A percentile compares a stretch with the other conserved stretches of the same genome.
Conservation (phyloP, 2,797 vertebrate species). For the Helostoma temminkii region DNA sequence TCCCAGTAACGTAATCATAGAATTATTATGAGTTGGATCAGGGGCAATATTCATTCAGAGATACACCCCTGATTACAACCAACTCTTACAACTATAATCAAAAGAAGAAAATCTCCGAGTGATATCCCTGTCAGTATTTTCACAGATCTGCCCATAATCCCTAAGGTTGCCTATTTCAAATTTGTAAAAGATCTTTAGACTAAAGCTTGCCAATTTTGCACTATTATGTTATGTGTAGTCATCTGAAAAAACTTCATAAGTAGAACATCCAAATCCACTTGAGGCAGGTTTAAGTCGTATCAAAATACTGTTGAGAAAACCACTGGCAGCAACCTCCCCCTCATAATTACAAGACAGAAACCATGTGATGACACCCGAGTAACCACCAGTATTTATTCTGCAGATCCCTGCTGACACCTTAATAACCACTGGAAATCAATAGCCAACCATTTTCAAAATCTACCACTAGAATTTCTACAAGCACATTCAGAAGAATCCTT, state of each 20-base stretch:
- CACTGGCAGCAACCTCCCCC: not conserved
- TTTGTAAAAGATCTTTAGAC: not conserved
- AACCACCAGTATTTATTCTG: not conserved
- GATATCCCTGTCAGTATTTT: slow-evolving; percentile 1
- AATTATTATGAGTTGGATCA: slow-evolving; percentile 40
- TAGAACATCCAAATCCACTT: not conserved
- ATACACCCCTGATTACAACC: slow-evolving; percentile 28
- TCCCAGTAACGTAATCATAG: slow-evolving; percentile 19
- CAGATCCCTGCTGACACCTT: not conserved
- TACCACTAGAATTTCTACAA: not conserved
- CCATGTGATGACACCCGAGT: not conserved
- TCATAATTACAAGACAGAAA: slow-evolving; percentile 1
- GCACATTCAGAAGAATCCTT: not conserved
- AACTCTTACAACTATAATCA: not conserved
- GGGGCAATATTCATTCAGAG: slow-evolving; percentile 7
- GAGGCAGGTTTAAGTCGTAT: not conserved
- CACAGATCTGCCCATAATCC: slow-evolving; percentile 20
- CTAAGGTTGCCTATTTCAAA: not conserved
- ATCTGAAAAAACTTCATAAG: slow-evolving; percentile 4
- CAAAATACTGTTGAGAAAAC: slow-evolving; percentile 5
- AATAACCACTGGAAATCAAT: slow-evolving; percentile 3
- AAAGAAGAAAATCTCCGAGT: too few relatives aligned
- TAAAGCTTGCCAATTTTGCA: not conserved
- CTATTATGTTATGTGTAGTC: slow-evolving; percentile 5
- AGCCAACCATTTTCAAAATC: not conserved